Percentiles rank a stretch among this genome's conserved stretches.
Evolutionary conservation across 2,113 vertebrate genomes (phyloP).

Genomic region (Zapus hudsonius): DNA sequence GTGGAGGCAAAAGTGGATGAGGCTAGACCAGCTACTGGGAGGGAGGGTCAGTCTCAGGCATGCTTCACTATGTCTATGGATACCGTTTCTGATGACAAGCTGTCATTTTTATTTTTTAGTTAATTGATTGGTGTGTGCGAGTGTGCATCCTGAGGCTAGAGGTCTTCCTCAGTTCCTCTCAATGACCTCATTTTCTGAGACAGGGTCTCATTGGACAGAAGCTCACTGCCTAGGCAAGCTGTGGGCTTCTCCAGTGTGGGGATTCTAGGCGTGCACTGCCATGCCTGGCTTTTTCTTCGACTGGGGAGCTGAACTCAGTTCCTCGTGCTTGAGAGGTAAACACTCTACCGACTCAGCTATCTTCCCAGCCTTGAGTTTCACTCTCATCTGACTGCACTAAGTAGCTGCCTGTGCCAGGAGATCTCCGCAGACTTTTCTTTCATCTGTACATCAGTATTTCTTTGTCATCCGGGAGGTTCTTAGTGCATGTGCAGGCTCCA

Average conservation of each 20-base stretch:
- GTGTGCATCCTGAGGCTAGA: background rate
- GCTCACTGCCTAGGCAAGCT: background rate
- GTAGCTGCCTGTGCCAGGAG: background rate
- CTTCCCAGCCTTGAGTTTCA: background rate
- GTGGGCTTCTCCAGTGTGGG: background rate
- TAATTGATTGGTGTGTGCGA: background rate
- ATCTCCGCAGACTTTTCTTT: background rate
- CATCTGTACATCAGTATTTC: background rate
- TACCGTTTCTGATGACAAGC: fast-evolving
- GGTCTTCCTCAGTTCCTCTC: background rate
- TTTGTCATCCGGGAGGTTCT: background rate
- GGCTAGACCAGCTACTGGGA: fast-evolving
- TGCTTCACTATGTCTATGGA: background rate
- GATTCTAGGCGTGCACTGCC: background rate
- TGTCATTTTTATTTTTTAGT: background rate
- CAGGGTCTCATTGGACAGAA: background rate
- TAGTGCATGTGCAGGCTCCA: background rate
- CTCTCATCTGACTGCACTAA: background rate
- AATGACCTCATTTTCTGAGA: background rate
- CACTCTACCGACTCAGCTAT: background rate
- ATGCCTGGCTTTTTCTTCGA: background rate
- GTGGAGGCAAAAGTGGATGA: fast-evolving
- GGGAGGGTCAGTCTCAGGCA: background rate
- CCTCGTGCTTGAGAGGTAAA: background rate
- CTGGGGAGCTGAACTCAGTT: background rate